A percentile compares a stretch with the other conserved stretches of the same genome.
These are phyloP conservation scores for Chrysotoxum bicinctum DNA, from an alignment of 2,888 invertebrate species.

Conservation along the genomic window DNA sequence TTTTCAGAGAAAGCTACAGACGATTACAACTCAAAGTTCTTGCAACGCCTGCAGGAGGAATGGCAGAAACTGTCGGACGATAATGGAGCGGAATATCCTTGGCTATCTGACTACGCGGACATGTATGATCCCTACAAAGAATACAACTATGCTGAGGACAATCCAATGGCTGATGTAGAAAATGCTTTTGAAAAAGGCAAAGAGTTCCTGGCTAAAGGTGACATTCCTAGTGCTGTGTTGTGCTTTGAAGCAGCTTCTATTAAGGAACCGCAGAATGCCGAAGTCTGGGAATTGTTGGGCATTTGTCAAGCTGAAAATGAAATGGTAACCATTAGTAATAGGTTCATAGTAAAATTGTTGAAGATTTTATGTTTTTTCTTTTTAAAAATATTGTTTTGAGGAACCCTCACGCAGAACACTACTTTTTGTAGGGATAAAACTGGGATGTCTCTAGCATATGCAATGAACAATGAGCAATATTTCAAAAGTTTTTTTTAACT, in stretches of 20 bases:
- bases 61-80: slow-evolving; percentile 88
- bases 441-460: too few relatives aligned
- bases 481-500: too few relatives aligned
- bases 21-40: slow-evolving; percentile 84
- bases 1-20: slow-evolving; percentile 83
- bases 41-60: slow-evolving; percentile 87
- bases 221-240: slow-evolving; percentile 96
- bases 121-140: slow-evolving; percentile 86
- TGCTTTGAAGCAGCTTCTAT: slow-evolving; percentile 98
- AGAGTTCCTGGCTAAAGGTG: slow-evolving; percentile 90
- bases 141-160: slow-evolving; percentile 85
- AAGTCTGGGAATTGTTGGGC: slow-evolving; percentile 94
- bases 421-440: too few relatives aligned
- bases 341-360: too few relatives aligned
- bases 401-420: too few relatives aligned
- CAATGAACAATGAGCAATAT: too few relatives aligned
- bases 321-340: slow-evolving; percentile 82
- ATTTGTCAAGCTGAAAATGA: slow-evolving; percentile 99
- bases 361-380: too few relatives aligned
- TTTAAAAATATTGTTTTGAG: too few relatives aligned
- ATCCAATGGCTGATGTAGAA: slow-evolving; percentile 90
- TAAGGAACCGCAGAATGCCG: slow-evolving; percentile 88
- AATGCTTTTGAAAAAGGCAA: slow-evolving; percentile 94
- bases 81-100: slow-evolving; percentile 83
- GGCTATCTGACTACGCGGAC: slow-evolving; percentile 87